These are phyloP conservation scores for Drosophila lutescens DNA, from an alignment of 2,888 invertebrate species.

Conservation along the genomic window DNA sequence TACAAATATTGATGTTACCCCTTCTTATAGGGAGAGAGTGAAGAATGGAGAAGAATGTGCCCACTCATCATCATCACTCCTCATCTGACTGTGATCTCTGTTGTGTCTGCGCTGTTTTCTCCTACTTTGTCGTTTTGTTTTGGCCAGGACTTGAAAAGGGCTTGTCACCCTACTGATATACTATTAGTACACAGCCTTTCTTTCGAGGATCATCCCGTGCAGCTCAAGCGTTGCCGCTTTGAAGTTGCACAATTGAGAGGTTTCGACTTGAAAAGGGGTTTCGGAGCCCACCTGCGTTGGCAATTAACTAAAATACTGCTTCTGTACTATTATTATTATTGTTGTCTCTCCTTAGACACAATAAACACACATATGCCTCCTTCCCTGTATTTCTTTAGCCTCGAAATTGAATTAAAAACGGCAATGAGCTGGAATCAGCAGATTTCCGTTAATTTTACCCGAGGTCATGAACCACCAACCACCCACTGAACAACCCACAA, in stretches of 20 bases:
- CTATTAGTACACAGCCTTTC: background rate
- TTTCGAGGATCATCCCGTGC: conserved; percentile 18
- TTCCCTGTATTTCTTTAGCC: conserved; percentile 77
- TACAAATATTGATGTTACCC: conserved; percentile 43
- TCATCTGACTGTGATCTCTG: conserved; percentile 27
- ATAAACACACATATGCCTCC: conserved; percentile 48
- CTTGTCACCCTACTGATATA: conserved; percentile 34
- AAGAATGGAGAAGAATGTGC: conserved; percentile 58
- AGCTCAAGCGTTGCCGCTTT: conserved; percentile 53
- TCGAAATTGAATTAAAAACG: conserved; percentile 83
- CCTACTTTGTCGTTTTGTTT: conserved; percentile 24
- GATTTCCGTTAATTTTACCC: conserved; percentile 82
- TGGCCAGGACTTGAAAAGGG: conserved; percentile 46
- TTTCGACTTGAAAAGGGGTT: conserved; percentile 19
- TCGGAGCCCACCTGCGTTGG: conserved; percentile 73
- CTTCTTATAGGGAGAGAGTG: conserved; percentile 5
- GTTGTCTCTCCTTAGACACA: conserved; percentile 44
- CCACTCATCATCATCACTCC: conserved; percentile 56
- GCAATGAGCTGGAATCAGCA: conserved; percentile 85
- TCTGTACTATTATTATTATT: conserved; percentile 41
- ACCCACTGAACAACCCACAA: conserved; percentile 45
- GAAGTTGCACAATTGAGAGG: conserved; percentile 75
- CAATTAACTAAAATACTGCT: conserved; percentile 46
- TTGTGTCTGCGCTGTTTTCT: conserved; percentile 15
- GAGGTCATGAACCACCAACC: conserved; percentile 33